Evolutionary conservation across 1,140 invertebrate genomes (phyloP), one percentile per base, ranked within the genome.

Genomic region (Pogonomyrmex californicus): DNA sequence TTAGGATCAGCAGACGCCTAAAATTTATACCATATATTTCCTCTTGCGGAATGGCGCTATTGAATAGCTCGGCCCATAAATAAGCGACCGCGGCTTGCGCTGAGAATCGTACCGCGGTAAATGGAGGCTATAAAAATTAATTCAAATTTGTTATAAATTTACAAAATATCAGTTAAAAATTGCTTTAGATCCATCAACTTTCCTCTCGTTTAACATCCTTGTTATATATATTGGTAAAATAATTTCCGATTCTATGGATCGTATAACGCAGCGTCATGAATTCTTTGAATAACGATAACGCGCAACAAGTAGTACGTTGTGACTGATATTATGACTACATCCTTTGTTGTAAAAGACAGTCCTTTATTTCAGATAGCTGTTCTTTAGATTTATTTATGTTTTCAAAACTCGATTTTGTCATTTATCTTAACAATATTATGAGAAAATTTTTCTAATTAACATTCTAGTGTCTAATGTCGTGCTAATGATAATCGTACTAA

Each of bases 81-180:
- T 98, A 98, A 1, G 97, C 97, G 60, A 98, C 97, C 91, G 98
- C 96, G 51, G 98, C 94, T 92, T 97, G 97, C 7, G 97, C 98
- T 73, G 97, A 95, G 92, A 98, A 98, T 73, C 98, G 96, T 56
- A 97, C 96, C 41, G 96, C 96, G 14, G 97, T 97, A 93, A 98
- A 98, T 54, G 97, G 97, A 7, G 98, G 98, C 97, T 97, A 94
- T 73, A 96, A 90, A 70, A 60, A 79, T 62, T 14, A 30, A 30
- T 83, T n/a, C 30, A 12, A 60, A 60, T 49, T 75, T 12, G 30
- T 83, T 38, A 70, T 44, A 36, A 9, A 12, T 56, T 56, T 70
- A 33, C 23, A 33, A 56, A 47, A 23, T n/a, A 7, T 68, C 12
- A 23, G 5, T 56, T 10, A 12, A 6, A 12, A 56, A 56, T 36